Evolutionary conservation across 2,888 invertebrate genomes (phyloP), one percentile per base, ranked within the genome.

Genomic region (Apamea sordens): DNA sequence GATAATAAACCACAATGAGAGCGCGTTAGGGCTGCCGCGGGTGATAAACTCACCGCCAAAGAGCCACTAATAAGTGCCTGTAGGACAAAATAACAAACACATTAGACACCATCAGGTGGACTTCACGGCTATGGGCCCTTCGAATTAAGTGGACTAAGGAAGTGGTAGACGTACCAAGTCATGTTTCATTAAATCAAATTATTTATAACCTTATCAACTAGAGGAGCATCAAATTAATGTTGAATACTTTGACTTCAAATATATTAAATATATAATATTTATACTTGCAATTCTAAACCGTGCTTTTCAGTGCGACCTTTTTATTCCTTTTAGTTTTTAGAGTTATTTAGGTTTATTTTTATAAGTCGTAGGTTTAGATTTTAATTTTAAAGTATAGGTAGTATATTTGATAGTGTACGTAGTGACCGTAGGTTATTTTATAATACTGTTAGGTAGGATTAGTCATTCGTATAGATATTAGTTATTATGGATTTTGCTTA

Each of bases 31-130:
- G 73, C 72, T 67, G 88, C 90, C 86, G 74, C 86, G 69, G 84
- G 89, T 74, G 76, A 80, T 81, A 76, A 65, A 70, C 79, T 76
- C 84, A 79, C 84, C 92, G 93, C 91, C 92, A 94, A 94, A 94
- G 93, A 90, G 82, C 88, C 90, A 82, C 87, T 94, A 94, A 94
- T 94, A 91, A 89, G 89, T 92, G 94, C 95, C 94, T 93, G 91
- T 93, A 93, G 94, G 94, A 94, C 92, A 94, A 92, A 92, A 93
- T 92, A 94, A 92, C 93, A 93, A 94, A 95, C 93, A 93, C 92
- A 91, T 93, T 93, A 92, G 88, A 89, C 86, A 83, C 89, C 89
- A 89, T 91, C 90, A 90, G 80, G 85, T 79, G 87, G 90, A 90
- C 90, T 80, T 88, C 84, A 84, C 61, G 53, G 41, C 73, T 89